Evolutionary conservation across 1,140 invertebrate species (phyloP).

Genomic region (Pararge aegeria): DNA sequence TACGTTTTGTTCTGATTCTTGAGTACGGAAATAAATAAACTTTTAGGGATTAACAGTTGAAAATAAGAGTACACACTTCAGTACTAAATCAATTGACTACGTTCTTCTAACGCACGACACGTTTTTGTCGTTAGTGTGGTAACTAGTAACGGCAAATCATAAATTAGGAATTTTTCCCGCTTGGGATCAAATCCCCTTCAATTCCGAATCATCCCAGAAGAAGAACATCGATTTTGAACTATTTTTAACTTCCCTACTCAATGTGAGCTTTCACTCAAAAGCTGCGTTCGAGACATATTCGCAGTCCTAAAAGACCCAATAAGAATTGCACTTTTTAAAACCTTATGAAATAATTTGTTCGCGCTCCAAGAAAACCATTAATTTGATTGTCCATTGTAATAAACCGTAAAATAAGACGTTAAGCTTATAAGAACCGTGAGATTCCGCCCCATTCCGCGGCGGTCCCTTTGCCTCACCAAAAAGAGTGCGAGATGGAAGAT

Average conservation of each 20-base stretch:
- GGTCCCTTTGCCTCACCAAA: constrained; percentile 25
- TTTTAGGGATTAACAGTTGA: neutral
- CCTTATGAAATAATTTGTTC: neutral
- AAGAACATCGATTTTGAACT: too few relatives aligned
- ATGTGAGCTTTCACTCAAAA: too few relatives aligned
- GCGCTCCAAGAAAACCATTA: neutral
- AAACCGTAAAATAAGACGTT: constrained; percentile 21
- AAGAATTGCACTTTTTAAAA: neutral
- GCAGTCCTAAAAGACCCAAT: too few relatives aligned
- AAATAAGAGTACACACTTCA: neutral
- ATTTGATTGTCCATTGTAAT: constrained; percentile 17
- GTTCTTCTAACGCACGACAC: too few relatives aligned
- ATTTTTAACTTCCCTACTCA: too few relatives aligned
- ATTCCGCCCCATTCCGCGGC: constrained; percentile 28
- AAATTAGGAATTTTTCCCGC: too few relatives aligned
- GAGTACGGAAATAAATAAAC: constrained; percentile 4
- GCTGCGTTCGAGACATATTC: too few relatives aligned
- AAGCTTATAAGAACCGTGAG: constrained; percentile 24
- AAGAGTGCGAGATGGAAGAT: constrained; percentile 5
- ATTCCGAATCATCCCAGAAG: too few relatives aligned
- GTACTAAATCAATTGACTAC: too few relatives aligned
- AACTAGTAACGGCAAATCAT: too few relatives aligned
- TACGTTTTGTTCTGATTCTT: constrained; percentile 18
- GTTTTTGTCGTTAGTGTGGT: too few relatives aligned
- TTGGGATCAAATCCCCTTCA: too few relatives aligned